A percentile compares a stretch with the other conserved stretches of the same genome.
These are phyloP conservation scores for Piprites chloris DNA, from an alignment of 2,113 vertebrate species.

Conservation along the genomic window DNA sequence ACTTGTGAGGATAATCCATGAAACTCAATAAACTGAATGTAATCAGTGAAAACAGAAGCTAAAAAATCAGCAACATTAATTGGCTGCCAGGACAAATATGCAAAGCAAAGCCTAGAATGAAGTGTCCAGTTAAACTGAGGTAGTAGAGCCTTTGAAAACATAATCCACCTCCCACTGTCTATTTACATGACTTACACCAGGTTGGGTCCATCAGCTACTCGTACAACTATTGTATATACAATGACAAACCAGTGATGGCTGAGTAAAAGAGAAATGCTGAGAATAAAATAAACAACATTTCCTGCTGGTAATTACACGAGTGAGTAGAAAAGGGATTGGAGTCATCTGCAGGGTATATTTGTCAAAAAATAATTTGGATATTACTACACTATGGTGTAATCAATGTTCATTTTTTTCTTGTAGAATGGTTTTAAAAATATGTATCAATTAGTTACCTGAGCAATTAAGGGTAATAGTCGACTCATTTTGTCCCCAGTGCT, in stretches of 20 bases:
- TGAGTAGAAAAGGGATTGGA: conserved; percentile 54
- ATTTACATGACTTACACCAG: conserved; percentile 70
- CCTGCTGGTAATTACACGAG: conserved; percentile 36
- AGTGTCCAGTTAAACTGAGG: conserved; percentile 77
- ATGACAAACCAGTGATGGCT: neutral
- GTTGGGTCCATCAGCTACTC: conserved; percentile 61
- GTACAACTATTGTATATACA: conserved; percentile 50
- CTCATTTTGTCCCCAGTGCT: conserved; percentile 16
- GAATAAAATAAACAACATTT: conserved; percentile 25
- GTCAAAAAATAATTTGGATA: conserved; percentile 43
- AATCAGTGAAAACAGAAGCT: conserved; percentile 12
- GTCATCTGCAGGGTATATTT: conserved; percentile 11
- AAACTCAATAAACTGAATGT: neutral
- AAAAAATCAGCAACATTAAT: conserved; percentile 13
- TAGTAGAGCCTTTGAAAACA: conserved; percentile 74
- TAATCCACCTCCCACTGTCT: conserved; percentile 56
- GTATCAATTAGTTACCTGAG: conserved; percentile 67
- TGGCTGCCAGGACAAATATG: conserved; percentile 45
- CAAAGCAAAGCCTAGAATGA: conserved; percentile 55
- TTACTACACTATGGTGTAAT: neutral
- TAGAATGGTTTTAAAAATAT: conserved; percentile 50
- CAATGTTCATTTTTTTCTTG: neutral
- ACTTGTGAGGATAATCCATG: neutral
- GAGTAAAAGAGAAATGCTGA: conserved; percentile 35
- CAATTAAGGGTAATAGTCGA: conserved; percentile 54